phyloP scores from a whole-genome alignment of 2,888 invertebrate genomes.

The Drosophila heteroneura region DNA sequence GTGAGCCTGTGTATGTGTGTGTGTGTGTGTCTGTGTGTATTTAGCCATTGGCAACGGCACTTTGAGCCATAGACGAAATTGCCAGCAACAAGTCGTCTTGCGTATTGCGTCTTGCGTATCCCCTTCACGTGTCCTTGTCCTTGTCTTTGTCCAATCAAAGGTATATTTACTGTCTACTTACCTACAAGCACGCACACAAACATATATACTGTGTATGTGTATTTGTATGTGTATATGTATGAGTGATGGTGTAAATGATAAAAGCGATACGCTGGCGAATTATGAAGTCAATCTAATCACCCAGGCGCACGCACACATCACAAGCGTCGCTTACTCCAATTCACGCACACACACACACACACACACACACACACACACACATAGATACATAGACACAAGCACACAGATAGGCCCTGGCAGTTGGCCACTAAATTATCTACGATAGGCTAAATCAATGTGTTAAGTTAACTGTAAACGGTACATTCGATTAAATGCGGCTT shows the following conservation, averaged over 20 bases:
- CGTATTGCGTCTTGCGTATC: background rate
- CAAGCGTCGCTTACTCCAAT: conserved; percentile 4
- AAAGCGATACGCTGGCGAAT: conserved; percentile 48
- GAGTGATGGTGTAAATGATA: conserved; percentile 45
- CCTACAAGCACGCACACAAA: conserved; percentile 11
- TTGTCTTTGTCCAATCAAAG: conserved; percentile 18
- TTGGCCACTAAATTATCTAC: conserved; percentile 70
- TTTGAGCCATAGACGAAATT: background rate
- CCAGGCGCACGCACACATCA: conserved; percentile 43
- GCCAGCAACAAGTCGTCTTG: conserved; percentile 48
- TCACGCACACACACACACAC: conserved; percentile 20
- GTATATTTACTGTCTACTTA: background rate
- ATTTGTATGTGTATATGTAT: background rate
- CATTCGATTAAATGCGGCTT: conserved; percentile 75
- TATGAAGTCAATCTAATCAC: conserved; percentile 52
- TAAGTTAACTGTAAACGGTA: conserved; percentile 77
- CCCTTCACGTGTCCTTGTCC: conserved; percentile 45
- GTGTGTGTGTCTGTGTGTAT: background rate
- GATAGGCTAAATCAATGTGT: conserved; percentile 72
- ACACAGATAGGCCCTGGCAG: conserved; percentile 27
- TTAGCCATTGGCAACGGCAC: conserved; percentile 10
- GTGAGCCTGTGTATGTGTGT: background rate
- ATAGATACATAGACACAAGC: conserved; percentile 1
- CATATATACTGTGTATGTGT: background rate
- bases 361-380: conserved; percentile 6